Percentiles rank a stretch among this genome's conserved stretches.
These are phyloP conservation scores for Nasonia longicornis DNA, from an alignment of 1,140 invertebrate species.

Conservation along the genomic window DNA sequence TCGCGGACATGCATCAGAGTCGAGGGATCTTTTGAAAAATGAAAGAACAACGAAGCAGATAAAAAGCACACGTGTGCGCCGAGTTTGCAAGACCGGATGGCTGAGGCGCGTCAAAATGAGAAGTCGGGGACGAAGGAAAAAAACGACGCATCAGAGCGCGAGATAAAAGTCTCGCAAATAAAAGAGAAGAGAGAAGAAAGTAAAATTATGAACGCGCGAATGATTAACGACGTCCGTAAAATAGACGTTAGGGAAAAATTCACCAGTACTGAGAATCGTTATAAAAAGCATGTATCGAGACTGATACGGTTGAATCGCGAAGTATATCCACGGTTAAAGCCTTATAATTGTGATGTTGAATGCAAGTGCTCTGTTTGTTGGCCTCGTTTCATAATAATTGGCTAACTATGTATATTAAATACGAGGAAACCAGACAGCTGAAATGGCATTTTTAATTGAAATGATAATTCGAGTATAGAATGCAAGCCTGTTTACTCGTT, in stretches of 20 bases:
- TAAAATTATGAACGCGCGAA: neutral
- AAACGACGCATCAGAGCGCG: neutral
- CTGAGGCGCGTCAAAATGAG: neutral
- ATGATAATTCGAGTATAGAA: neutral
- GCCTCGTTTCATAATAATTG: constrained; percentile 3
- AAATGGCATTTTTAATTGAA: neutral
- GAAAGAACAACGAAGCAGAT: neutral
- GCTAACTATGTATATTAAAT: neutral
- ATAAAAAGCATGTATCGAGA: neutral
- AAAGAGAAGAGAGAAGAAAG: neutral
- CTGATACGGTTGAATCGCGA: neutral
- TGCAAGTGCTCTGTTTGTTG: constrained; percentile 8
- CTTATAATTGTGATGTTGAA: neutral
- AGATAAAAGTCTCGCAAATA: neutral
- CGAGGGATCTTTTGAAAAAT: neutral
- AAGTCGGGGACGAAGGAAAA: neutral
- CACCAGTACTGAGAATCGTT: neutral
- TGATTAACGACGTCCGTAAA: neutral
- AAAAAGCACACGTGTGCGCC: neutral
- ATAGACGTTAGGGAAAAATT: neutral
- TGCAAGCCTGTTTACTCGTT: neutral
- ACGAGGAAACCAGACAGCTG: neutral
- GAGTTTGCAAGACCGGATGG: neutral
- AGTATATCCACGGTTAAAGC: neutral
- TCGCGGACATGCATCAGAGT: neutral